Evolutionary conservation across 2,888 invertebrate species (phyloP), one percentile per base, ranked within the genome.

Genomic region (Argynnis bischoffii): DNA sequence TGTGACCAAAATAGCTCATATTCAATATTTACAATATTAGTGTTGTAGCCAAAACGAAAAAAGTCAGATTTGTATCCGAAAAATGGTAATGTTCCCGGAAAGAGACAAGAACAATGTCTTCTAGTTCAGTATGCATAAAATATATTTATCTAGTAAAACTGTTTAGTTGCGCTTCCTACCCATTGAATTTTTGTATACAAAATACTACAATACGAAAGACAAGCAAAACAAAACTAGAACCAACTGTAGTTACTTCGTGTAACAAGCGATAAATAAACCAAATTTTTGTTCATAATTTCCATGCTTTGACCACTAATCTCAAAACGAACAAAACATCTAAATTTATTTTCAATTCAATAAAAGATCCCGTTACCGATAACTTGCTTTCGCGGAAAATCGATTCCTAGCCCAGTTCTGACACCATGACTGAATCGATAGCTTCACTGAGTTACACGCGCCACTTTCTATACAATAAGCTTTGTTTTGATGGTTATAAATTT

Each of bases 331-430:
- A 69, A 69, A 67, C 63, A 54, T 63, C 26, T 53, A 66, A 69
- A 72, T 59, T 48, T 66, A 67, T 64, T 67, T 70, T 67, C 54
- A 57, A 59, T 68, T 69, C 72, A 72, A 73, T 71, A 63, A 63
- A 68, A 54, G 55, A 60, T 71, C 63, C 75, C 74, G 77, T 75
- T 76, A 75, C 66, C 66, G 64, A 71, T 69, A 73, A 67, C 69
- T 64, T 74, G 79, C 80, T 84, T 83, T 84, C 82, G 79, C 80
- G 81, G 81, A 81, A 84, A 84, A 77, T 79, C 74, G 67, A 76
- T 78, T 76, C 76, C 74, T 77, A 78, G 75, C 80, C 80, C 75
- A 81, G 78, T 77, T 79, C 74, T 74, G 35, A 35, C 73, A 72
- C 72, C 71, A 75, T 78, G 69, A 61, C 65, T 50, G 54, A 54